Base-by-base conservation (phyloP, 2,888 invertebrate genomes). In the Microctonus hyperodae region DNA sequence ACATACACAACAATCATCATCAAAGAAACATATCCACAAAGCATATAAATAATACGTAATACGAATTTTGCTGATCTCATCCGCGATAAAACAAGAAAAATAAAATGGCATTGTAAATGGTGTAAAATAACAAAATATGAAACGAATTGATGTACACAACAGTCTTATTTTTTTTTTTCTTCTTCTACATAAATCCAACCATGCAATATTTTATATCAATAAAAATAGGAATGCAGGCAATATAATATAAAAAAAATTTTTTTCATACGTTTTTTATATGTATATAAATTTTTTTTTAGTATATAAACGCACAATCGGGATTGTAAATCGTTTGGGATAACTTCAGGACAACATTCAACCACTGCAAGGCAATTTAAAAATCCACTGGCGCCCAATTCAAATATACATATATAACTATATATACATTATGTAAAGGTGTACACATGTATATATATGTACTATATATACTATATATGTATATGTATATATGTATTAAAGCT, bases 321-420 rank as follows among this genome's bases (percentile, higher is more conserved):
- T 9, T 51, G 13, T 51, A 20, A 22, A 25, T 51, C 51, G 51
- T 11, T 25, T 55, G 63, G 40, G 61, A 51, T 64, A 25, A 44
- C 9, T 10, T 7, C 10, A 58, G 55, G 35, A 66, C 40, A 44
- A 64, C n/a, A n/a, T n/a, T n/a, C n/a, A n/a, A n/a, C n/a, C n/a
- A n/a, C n/a, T n/a, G n/a, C n/a, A n/a, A 67, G 64, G 65, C 65
- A 51, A 67, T 72, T 69, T 69, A 69, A 72, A 72, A 64, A 66
- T 68, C 63, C 25, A 62, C 67, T 40, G 35, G 40, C 61, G 56
- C 56, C 48, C 62, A 31, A 25, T 51, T 51, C 44, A 7, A 44
- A 51, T 22, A 51, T 7, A 51, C 22, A 51, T 7, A 5, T 7
- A 28, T 28, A 28, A 5, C 3, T 7, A 28, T 28, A 28, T 28